phyloP scores from a whole-genome alignment of 37 sponge, comb jelly and placozoan genomes.

The Haliclona indistincta region DNA sequence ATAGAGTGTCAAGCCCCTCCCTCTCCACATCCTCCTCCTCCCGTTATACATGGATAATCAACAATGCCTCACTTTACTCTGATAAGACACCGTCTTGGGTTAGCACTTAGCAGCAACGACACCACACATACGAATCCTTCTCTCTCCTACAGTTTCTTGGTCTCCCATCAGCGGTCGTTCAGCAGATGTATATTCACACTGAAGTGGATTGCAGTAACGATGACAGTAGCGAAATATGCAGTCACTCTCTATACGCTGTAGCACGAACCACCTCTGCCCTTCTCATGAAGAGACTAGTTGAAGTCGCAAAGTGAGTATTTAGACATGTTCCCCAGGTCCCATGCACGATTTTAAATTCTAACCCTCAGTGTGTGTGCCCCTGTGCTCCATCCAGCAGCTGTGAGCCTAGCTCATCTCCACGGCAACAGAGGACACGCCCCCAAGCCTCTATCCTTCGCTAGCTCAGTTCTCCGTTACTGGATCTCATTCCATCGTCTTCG shows the following conservation, averaged over 20 bases:
- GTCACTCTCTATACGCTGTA: conserved; percentile 16
- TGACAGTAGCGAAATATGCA: conserved; percentile 37
- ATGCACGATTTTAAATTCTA: too few species aligned
- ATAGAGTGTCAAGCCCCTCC: conserved; percentile 43
- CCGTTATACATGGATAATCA: conserved; percentile 65
- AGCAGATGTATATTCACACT: conserved; percentile 56
- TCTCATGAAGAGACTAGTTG: conserved; percentile 27
- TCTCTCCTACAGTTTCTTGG: conserved; percentile 76
- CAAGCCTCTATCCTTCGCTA: not conserved
- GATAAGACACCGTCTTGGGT: conserved; percentile 62
- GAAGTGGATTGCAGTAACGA: conserved; percentile 33
- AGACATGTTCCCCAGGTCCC: too few species aligned
- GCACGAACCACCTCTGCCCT: conserved; percentile 33
- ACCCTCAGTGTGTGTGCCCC: too few species aligned
- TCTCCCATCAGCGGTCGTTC: conserved; percentile 61
- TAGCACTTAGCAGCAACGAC: too few species aligned
- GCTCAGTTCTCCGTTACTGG: conserved; percentile 56
- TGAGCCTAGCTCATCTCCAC: not conserved
- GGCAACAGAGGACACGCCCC: not conserved
- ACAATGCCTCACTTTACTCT: conserved; percentile 42
- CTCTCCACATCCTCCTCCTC: too few species aligned
- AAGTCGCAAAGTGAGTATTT: too few species aligned
- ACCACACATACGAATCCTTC: too few species aligned
- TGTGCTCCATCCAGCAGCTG: conserved; percentile 47
- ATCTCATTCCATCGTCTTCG: conserved; percentile 18